Evolutionary conservation across 30 jellyfish, hydroid and myxozoan species (phyloP).

Genomic region (Nemopilema nomurai): DNA sequence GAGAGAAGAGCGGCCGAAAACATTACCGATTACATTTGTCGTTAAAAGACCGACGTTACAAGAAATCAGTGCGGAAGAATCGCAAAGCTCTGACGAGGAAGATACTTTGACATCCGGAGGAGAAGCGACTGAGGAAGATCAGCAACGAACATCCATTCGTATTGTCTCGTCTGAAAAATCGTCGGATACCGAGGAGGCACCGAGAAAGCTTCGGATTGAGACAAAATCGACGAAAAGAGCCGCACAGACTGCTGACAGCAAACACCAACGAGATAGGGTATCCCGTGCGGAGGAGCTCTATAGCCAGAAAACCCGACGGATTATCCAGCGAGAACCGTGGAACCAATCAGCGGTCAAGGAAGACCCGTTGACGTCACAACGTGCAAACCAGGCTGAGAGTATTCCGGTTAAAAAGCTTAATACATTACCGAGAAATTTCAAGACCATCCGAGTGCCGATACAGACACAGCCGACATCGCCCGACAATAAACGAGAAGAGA

Average conservation of each 20-base stretch:
- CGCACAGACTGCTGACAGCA: neutral
- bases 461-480: conserved; percentile 42
- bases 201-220: conserved; percentile 36
- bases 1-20: conserved; percentile 53
- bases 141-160: conserved; percentile 53
- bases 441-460: conserved; percentile 60
- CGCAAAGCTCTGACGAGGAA: conserved; percentile 23
- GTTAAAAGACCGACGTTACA: conserved; percentile 16
- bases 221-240: conserved; percentile 54
- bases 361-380: neutral
- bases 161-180: conserved; percentile 48
- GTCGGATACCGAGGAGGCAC: conserved; percentile 16
- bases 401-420: conserved; percentile 3
- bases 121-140: conserved; percentile 14
- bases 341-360: conserved; percentile 2
- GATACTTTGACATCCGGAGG: conserved; percentile 50
- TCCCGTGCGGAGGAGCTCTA: conserved; percentile 23
- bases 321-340: conserved; percentile 16
- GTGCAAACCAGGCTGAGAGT: conserved; percentile 17
- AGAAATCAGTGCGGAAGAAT: neutral
- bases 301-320: conserved; percentile 27
- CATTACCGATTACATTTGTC: conserved; percentile 43
- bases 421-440: conserved; percentile 62
- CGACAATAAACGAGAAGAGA: neutral
- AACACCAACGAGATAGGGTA: neutral